These are phyloP conservation scores for Orthosia incerta DNA, from an alignment of 2,888 invertebrate genomes.

Conservation along the genomic window DNA sequence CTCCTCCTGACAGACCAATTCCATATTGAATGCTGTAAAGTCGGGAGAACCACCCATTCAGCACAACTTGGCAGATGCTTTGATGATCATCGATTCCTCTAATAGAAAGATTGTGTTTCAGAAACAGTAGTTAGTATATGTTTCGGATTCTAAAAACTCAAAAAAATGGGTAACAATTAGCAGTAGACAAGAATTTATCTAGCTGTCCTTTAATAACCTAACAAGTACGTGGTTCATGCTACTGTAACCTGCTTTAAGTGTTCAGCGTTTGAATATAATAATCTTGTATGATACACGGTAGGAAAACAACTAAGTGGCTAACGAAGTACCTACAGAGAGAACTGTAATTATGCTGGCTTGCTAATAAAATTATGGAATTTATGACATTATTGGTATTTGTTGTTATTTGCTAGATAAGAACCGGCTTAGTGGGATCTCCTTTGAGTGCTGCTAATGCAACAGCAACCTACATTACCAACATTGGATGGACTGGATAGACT, in stretches of 20 bases:
- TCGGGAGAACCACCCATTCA: background rate
- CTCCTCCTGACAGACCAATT: background rate
- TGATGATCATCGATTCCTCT: background rate
- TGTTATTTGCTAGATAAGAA: conserved; percentile 5
- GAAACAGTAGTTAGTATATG: too few species aligned
- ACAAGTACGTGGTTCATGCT: background rate
- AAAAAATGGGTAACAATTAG: background rate
- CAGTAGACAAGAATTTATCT: background rate
- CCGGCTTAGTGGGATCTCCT: background rate
- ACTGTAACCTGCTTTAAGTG: conserved; percentile 32
- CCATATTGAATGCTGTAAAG: too few species aligned
- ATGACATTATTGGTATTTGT: conserved; percentile 1
- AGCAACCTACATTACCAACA: background rate
- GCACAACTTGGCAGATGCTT: background rate
- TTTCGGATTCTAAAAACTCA: too few species aligned
- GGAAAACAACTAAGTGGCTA: conserved; percentile 46
- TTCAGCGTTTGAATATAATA: conserved; percentile 24
- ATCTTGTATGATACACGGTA: conserved; percentile 18
- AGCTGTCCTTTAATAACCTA: conserved; percentile 8
- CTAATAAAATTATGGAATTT: conserved; percentile 25
- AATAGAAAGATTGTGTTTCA: background rate
- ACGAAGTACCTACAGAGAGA: conserved; percentile 14
- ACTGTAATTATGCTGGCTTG: background rate
- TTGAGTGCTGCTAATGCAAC: background rate
- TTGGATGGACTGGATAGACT: background rate